These are phyloP conservation scores for Eristalis tenax DNA, from an alignment of 2,888 invertebrate genomes.

Conservation along the genomic window DNA sequence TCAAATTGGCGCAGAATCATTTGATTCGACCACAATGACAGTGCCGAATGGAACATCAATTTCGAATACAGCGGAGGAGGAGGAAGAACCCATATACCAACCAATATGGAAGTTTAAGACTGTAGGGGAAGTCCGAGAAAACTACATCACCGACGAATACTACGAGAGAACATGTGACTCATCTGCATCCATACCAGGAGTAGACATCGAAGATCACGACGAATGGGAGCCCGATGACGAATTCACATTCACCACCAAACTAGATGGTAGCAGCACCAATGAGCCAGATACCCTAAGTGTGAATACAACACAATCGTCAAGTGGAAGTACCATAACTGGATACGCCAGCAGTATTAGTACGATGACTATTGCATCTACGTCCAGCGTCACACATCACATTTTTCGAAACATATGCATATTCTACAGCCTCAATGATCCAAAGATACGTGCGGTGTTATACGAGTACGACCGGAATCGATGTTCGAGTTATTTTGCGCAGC, in stretches of 20 bases:
- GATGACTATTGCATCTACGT: slow-evolving; percentile 74
- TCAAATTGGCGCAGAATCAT: neutral
- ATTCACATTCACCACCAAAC: slow-evolving; percentile 78
- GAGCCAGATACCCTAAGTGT: slow-evolving; percentile 54
- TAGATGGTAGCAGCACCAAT: slow-evolving; percentile 26
- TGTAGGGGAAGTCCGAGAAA: slow-evolving; percentile 76
- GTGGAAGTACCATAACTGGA: slow-evolving; percentile 79
- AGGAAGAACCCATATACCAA: slow-evolving; percentile 80
- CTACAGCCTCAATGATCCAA: slow-evolving; percentile 78
- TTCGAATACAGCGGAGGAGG: slow-evolving; percentile 26
- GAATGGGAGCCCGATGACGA: slow-evolving; percentile 81
- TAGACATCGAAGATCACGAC: slow-evolving; percentile 77
- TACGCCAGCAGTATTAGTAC: slow-evolving; percentile 77
- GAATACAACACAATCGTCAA: slow-evolving; percentile 71
- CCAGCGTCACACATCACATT: slow-evolving; percentile 74
- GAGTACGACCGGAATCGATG: slow-evolving; percentile 78
- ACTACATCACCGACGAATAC: slow-evolving; percentile 69
- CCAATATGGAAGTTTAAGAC: slow-evolving; percentile 81
- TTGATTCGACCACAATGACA: slow-evolving; percentile 65
- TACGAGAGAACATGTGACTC: slow-evolving; percentile 59
- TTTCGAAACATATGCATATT: slow-evolving; percentile 79
- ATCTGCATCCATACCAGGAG: slow-evolving; percentile 37
- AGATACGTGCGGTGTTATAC: slow-evolving; percentile 79
- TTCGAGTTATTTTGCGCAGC: slow-evolving; percentile 75
- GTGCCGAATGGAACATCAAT: slow-evolving; percentile 65